Evolutionary conservation across 2,113 vertebrate species (phyloP).

Genomic region (Ageneiosus marmoratus): DNA sequence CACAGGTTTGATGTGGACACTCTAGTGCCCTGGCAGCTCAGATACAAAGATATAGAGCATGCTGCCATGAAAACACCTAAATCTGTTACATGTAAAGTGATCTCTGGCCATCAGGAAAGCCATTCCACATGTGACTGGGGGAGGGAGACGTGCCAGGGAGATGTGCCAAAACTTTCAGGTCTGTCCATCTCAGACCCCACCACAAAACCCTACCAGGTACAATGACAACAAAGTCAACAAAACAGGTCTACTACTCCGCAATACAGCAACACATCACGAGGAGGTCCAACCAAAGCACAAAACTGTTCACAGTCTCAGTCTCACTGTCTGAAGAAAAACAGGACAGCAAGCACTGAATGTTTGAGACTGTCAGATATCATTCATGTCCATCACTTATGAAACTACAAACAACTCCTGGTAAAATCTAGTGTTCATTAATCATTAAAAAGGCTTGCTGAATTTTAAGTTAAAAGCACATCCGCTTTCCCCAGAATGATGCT

Average conservation of each 20-base stretch:
- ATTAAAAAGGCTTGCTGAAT: not conserved
- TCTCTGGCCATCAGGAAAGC: constrained; percentile 38
- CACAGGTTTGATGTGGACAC: not conserved
- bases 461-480: not conserved
- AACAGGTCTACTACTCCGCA: not conserved
- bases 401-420: not conserved
- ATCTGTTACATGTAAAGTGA: constrained; percentile 51
- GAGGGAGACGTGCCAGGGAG: constrained; percentile 25
- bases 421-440: not conserved
- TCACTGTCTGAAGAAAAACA: not conserved
- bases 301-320: not conserved
- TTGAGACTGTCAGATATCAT: not conserved
- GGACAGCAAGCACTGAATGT: not conserved
- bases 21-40: not conserved
- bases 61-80: constrained; percentile 45
- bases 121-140: constrained; percentile 48
- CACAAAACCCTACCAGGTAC: not conserved
- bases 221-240: not conserved
- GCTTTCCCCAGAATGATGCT: not conserved
- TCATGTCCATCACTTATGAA: not conserved
- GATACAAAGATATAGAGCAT: constrained; percentile 17
- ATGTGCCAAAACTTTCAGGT: constrained; percentile 18
- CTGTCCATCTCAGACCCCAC: not conserved
- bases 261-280: not conserved
- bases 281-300: not conserved